Evolutionary conservation across 92 coral and sea anemone genomes (phyloP).

Genomic region (Muricea muricata): DNA sequence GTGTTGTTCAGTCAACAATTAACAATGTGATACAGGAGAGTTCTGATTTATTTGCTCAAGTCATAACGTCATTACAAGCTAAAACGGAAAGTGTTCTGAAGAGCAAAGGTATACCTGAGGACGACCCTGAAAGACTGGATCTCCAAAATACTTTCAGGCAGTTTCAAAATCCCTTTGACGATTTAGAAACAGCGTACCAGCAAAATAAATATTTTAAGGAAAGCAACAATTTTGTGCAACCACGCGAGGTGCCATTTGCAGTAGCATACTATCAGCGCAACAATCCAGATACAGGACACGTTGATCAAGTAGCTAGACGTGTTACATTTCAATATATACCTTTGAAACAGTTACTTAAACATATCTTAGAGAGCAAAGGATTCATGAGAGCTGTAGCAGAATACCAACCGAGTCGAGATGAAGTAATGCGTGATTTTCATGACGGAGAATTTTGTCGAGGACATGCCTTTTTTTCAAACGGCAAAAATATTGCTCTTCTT

Average conservation of each 20-base stretch:
- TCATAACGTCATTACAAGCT: too few species aligned
- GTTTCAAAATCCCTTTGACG: slow-evolving; percentile 2
- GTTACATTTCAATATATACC: slow-evolving; percentile 3
- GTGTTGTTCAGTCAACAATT: slow-evolving; percentile 23
- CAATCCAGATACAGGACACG: slow-evolving; percentile 18
- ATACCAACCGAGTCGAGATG: background rate
- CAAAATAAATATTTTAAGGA: background rate
- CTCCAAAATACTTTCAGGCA: background rate
- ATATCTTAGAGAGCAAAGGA: background rate
- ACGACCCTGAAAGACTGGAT: background rate
- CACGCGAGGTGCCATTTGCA: background rate
- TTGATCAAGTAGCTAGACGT: slow-evolving; percentile 1
- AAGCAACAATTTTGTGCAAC: background rate
- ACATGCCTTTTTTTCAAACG: background rate
- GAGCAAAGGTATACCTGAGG: background rate
- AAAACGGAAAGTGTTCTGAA: background rate
- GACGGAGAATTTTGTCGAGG: background rate
- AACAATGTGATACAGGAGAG: too few species aligned
- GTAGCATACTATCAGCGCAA: too few species aligned
- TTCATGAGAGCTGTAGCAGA: background rate
- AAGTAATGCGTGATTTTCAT: slow-evolving; percentile 11
- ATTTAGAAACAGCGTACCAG: background rate
- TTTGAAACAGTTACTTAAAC: background rate
- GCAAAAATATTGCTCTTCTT: background rate
- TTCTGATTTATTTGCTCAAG: too few species aligned